Evolutionary conservation across 2,797 vertebrate species (phyloP).

Genomic region (Ataeniobius toweri): DNA sequence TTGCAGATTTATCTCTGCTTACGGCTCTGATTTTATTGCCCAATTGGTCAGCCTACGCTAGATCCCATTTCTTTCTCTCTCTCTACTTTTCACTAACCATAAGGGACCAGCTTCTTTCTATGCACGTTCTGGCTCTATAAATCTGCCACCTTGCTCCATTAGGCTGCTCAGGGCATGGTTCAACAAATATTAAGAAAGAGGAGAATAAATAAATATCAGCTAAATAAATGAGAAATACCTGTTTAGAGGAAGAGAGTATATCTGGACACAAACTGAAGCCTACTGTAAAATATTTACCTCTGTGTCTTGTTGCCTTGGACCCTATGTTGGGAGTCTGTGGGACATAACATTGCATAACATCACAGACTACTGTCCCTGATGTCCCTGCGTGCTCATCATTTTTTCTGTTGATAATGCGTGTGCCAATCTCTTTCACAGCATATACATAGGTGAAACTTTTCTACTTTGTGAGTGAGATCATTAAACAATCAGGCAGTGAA

Average conservation of each 20-base stretch:
- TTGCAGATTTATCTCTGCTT: conserved; percentile 79
- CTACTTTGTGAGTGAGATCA: conserved; percentile 9
- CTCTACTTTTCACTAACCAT: conserved; percentile 52
- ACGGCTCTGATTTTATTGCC: conserved; percentile 71
- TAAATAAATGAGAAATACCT: conserved; percentile 59
- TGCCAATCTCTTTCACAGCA: conserved; percentile 1
- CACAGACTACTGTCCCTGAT: conserved; percentile 7
- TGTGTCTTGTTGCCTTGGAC: conserved; percentile 46
- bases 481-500: neutral
- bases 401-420: neutral
- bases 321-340: conserved; percentile 34
- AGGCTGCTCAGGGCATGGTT: conserved; percentile 76
- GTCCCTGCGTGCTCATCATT: neutral
- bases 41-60: conserved; percentile 50
- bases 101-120: conserved; percentile 47
- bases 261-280: conserved; percentile 65
- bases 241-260: conserved; percentile 56
- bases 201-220: conserved; percentile 72
- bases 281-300: conserved; percentile 70
- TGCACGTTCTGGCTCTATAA: conserved; percentile 61
- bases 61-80: conserved; percentile 43
- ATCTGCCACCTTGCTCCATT: conserved; percentile 71
- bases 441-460: neutral
- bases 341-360: conserved; percentile 32
- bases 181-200: conserved; percentile 77